These are phyloP conservation scores for Potamarius usumacintae DNA, from an alignment of 2,113 vertebrate species.

Conservation along the genomic window DNA sequence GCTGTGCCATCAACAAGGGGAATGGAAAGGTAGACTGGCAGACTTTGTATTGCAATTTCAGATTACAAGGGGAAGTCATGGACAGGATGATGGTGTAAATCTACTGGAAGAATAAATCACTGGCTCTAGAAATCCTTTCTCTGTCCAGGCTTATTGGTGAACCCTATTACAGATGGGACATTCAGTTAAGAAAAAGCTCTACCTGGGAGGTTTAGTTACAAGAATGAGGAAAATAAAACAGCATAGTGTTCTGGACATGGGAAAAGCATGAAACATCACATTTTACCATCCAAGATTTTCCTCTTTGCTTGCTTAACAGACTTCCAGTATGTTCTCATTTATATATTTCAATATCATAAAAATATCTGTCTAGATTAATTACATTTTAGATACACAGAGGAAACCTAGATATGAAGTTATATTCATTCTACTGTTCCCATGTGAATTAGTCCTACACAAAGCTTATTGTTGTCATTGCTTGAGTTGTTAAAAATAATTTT, in stretches of 20 bases:
- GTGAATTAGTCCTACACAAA: background rate
- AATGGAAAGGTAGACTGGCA: slow-evolving; percentile 26
- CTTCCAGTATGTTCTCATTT: background rate
- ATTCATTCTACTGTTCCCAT: background rate
- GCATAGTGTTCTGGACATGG: background rate
- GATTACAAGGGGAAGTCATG: slow-evolving; percentile 59
- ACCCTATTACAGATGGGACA: slow-evolving; percentile 28
- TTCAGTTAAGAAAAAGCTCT: slow-evolving; percentile 32
- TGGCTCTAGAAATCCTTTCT: slow-evolving; percentile 60
- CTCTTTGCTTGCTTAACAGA: background rate
- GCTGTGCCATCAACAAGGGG: slow-evolving; percentile 23
- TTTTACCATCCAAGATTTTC: background rate
- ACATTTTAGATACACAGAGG: background rate
- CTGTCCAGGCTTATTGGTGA: slow-evolving; percentile 54
- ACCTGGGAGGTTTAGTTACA: background rate
- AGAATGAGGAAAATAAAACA: background rate
- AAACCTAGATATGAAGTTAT: background rate
- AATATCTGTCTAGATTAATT: background rate
- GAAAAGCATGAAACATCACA: background rate
- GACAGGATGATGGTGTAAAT: slow-evolving; percentile 62
- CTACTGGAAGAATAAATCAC: slow-evolving; percentile 62
- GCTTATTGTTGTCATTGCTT: background rate
- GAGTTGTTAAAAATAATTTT: slow-evolving; percentile 6
- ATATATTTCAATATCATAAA: background rate
- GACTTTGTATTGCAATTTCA: slow-evolving; percentile 56